Conservation (phyloP, 2,888 invertebrate species). For the Drosophila conformis region DNA sequence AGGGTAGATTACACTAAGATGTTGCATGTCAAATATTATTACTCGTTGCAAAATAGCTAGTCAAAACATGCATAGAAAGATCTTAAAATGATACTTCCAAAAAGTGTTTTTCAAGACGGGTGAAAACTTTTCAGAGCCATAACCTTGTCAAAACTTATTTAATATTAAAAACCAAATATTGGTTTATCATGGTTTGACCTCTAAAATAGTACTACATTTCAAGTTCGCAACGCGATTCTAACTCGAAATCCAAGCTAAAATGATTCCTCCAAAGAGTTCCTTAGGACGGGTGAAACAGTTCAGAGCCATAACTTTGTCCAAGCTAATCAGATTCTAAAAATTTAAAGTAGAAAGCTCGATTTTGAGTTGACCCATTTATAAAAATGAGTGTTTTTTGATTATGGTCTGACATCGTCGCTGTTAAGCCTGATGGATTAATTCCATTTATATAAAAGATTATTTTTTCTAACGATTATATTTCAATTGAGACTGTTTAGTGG, state of each 20-base stretch:
- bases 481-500: background rate
- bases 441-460: background rate
- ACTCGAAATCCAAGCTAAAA: background rate
- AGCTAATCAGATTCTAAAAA: too few relatives aligned
- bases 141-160: too few relatives aligned
- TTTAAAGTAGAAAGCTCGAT: too few relatives aligned
- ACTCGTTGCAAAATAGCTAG: background rate
- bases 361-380: background rate
- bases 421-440: background rate
- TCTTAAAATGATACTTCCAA: background rate
- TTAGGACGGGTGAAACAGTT: background rate
- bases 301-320: too few relatives aligned
- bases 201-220: background rate
- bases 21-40: background rate
- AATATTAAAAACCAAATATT: too few relatives aligned
- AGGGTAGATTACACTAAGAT: background rate
- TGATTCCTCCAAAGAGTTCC: background rate
- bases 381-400: background rate
- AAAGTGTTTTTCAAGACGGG: background rate
- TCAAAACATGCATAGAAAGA: background rate
- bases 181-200: background rate
- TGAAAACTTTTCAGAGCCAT: too few relatives aligned
- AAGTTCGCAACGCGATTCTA: background rate
- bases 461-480: background rate
- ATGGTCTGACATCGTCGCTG: background rate